phyloP scores from a whole-genome alignment of 2,113 vertebrate genomes.

The cat (Felis catus) region DNA sequence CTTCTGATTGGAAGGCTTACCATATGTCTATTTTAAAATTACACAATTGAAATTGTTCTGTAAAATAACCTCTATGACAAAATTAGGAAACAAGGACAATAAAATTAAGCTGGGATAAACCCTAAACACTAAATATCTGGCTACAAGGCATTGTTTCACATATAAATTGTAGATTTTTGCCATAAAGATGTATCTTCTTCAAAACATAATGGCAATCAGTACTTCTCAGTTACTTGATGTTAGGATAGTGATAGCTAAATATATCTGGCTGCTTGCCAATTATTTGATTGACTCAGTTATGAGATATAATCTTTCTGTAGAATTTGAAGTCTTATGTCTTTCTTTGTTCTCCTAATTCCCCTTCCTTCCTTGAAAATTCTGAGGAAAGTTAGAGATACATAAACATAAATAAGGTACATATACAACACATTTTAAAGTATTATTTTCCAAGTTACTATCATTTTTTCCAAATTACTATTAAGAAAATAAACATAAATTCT shows the following conservation, averaged over 20 bases:
- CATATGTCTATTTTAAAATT: background rate
- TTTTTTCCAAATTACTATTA: background rate
- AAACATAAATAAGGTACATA: background rate
- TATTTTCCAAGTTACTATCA: background rate
- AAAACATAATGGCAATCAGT: background rate
- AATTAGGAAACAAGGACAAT: background rate
- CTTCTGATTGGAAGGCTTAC: background rate
- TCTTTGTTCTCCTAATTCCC: background rate
- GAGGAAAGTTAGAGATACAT: background rate
- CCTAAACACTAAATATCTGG: background rate
- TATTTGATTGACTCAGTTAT: background rate
- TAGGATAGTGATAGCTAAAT: background rate
- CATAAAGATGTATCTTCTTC: background rate
- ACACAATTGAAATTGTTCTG: background rate
- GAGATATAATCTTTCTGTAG: background rate
- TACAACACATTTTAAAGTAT: background rate
- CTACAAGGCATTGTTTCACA: background rate
- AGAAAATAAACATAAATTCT: background rate
- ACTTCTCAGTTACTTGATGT: background rate
- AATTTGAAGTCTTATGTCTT: background rate
- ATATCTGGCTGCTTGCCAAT: background rate
- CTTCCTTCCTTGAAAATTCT: background rate
- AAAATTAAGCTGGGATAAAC: background rate
- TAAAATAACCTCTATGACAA: background rate
- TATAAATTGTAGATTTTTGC: background rate